Base-by-base conservation (phyloP, 2,888 invertebrate genomes). In the Hypena proboscidalis region DNA sequence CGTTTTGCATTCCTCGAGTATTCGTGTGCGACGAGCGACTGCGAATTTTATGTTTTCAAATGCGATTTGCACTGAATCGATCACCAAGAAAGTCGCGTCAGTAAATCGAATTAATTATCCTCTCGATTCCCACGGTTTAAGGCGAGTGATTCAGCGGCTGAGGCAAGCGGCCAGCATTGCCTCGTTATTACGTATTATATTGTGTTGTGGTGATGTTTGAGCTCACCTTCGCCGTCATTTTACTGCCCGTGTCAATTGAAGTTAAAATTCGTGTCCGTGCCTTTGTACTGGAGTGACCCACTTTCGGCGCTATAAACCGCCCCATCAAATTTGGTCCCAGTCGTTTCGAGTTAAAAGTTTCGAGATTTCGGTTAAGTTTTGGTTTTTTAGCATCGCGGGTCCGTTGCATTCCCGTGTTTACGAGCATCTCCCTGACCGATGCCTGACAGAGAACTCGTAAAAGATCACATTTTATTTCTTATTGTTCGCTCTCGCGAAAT, bases 401-500 rank as follows among this genome's bases (percentile, higher is more conserved):
- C 85, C 85, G 85, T 88, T 88, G 88, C 88, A 88, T 88, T 87
- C 85, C 81, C 80, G 61, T 58, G 65, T 88, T 90, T 86, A 89
- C 83, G 88, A 85, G 48, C 83, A 72, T 70, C 77, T 77, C 79
- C 63, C 79, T 76, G 85, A 82, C 84, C 85, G 77, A 80, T 74
- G 84, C 67, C 81, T 84, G 86, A 85, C 88, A 80, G 77, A 67
- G 68, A 50, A 77, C 69, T 88, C 90, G 87, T 90, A 89, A 90
- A 90, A 83, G 86, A 79, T 73, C 83, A 73, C 68, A 86, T 87
- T 90, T 90, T 90, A 90, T 87, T 85, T 84, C 89, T 90, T 89
- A 90, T 90, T 90, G 90, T 90, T 88, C 89, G 83, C 80, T 79
- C 84, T 86, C 82, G 86, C 85, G 83, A 90, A 89, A 86, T 86